phyloP scores from a whole-genome alignment of 2,113 vertebrate species.

The Malaclemys terrapin region DNA sequence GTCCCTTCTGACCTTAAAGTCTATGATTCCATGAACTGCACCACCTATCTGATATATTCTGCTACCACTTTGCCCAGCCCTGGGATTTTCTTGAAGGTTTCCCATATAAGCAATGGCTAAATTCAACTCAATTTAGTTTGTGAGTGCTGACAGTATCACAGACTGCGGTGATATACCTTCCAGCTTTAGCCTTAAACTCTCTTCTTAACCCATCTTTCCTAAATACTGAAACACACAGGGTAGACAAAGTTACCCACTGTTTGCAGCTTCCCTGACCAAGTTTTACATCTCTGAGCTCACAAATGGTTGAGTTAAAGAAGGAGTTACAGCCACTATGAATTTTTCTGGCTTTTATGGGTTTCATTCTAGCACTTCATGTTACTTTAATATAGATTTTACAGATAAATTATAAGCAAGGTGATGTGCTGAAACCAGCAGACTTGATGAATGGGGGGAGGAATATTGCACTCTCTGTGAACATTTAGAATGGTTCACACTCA shows the following conservation, averaged over 20 bases:
- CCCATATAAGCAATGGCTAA: not conserved
- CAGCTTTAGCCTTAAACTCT: rapidly evolving
- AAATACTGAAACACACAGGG: not conserved
- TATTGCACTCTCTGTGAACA: not conserved
- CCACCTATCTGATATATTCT: not conserved
- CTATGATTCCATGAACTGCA: not conserved
- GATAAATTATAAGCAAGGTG: constrained; percentile 11
- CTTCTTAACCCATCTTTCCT: not conserved
- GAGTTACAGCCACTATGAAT: not conserved
- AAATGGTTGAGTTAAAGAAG: not conserved
- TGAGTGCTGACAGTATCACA: not conserved
- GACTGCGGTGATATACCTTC: rapidly evolving
- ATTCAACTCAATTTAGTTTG: rapidly evolving
- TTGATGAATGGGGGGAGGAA: constrained; percentile 24
- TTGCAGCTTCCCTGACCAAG: not conserved
- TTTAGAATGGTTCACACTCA: constrained; percentile 31
- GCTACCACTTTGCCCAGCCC: not conserved
- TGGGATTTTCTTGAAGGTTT: not conserved
- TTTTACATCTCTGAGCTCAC: rapidly evolving
- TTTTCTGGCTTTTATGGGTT: not conserved
- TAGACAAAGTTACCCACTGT: rapidly evolving
- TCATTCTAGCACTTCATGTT: not conserved
- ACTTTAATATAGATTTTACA: constrained; percentile 21
- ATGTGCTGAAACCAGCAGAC: not conserved
- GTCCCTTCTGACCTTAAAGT: too few species aligned